Base-by-base conservation (phyloP, 2,888 invertebrate species). In the Brachynemurus nebulosus region DNA sequence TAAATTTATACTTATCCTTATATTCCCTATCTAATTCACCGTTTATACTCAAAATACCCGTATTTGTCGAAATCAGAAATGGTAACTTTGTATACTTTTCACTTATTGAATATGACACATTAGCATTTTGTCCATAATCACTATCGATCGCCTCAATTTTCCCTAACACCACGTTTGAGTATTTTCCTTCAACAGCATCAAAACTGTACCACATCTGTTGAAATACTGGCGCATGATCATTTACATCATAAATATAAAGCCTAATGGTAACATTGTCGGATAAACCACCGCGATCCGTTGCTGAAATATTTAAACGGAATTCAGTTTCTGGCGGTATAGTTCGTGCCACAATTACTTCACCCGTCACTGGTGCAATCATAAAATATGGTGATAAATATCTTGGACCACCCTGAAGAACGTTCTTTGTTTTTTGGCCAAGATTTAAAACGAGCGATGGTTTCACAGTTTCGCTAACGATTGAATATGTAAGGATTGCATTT, bases 191-290 rank as follows among this genome's bases (percentile, higher is more conserved):
- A 42, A 80, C 74, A 0, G 86, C 74, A 54, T 86, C 81, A 51
- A 89, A 90, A 41, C 74, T 80, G 57, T 90, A 90, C 77, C 80
- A 84, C 0, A 84, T 76, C 52, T 85, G 83, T 52, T 79, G 78
- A 51, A 90, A 90, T 50, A 80, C 75, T 0, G 90, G 90, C 4
- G 80, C 76, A 58, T 90, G 86, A 54, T 90, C 82, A 59, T 90
- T 90, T 0, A 89, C 75, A 55, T 86, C 86, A 54, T 75, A 74
- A 1, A 89, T 73, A 40, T 74, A 74, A n/a, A 90, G 70, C 51
- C 80, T 71, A 3, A 89, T 62, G 5, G 76, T 74, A 2, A 85
- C 71, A 42, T 71, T 70, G 52, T 86, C 86, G 51, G 72, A 74
- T 2, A 88, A 62, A 2, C 80, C 82, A 4, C 82, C 86, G 1